Percentiles rank a stretch among this genome's conserved stretches.
phyloP scores from a whole-genome alignment of 2,888 invertebrate species.

The Phytoseiulus persimilis region DNA sequence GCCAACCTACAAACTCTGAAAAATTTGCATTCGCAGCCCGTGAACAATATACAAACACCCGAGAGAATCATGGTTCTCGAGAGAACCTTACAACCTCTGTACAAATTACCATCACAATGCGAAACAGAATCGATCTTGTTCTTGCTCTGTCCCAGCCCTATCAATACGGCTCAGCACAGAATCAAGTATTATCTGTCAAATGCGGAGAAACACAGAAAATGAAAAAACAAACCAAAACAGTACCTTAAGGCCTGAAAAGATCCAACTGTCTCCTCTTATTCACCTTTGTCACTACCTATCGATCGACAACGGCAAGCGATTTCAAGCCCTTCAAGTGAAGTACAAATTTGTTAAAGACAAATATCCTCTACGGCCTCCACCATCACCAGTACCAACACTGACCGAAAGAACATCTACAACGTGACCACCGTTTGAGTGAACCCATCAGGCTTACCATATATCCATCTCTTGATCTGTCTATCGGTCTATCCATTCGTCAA shows the following conservation, averaged over 20 bases:
- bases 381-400: neutral
- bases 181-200: neutral
- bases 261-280: neutral
- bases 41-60: neutral
- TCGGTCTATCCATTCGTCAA: neutral
- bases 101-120: neutral
- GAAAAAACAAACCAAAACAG: neutral
- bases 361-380: neutral
- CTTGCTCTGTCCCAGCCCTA: neutral
- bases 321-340: slow-evolving; percentile 5
- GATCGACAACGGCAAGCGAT: neutral
- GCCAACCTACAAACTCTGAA: neutral
- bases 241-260: neutral
- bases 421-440: neutral
- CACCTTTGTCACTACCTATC: neutral
- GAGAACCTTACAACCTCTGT: neutral
- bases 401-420: neutral
- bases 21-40: neutral
- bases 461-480: neutral
- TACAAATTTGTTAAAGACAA: neutral
- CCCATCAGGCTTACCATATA: too few relatives aligned
- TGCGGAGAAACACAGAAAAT: neutral
- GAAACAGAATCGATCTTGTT: neutral
- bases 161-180: neutral
- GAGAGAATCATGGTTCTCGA: neutral